These are phyloP conservation scores for Clupea harengus DNA, from an alignment of 2,113 vertebrate genomes.

Conservation along the genomic window DNA sequence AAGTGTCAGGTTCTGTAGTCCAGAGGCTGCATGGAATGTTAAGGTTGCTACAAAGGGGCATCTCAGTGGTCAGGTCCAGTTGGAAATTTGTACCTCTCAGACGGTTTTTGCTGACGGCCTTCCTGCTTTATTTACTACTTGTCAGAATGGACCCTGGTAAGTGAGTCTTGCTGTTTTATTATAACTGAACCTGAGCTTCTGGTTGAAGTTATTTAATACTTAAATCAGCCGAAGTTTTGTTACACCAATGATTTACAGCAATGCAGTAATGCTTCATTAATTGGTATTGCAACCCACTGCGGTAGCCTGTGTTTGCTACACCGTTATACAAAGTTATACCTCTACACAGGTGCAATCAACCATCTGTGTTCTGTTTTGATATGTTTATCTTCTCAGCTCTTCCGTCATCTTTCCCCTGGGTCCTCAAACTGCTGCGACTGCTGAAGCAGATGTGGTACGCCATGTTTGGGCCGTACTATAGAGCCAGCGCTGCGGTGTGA, in stretches of 20 bases:
- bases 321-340: neutral
- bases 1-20: conserved; percentile 65
- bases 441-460: conserved; percentile 66
- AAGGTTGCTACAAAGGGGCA: conserved; percentile 66
- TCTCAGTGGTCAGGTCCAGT: conserved; percentile 60
- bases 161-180: neutral
- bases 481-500: conserved; percentile 26
- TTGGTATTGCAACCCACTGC: neutral
- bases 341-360: neutral
- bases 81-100: conserved; percentile 70
- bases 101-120: conserved; percentile 72
- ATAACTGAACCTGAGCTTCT: neutral
- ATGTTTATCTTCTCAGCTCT: conserved; percentile 55
- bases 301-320: neutral
- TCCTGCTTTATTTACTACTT: conserved; percentile 82
- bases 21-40: conserved; percentile 69
- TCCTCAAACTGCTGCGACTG: conserved; percentile 66
- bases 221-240: too few relatives aligned
- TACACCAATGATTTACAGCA: neutral
- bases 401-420: conserved; percentile 70
- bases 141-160: conserved; percentile 86
- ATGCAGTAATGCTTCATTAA: too few relatives aligned
- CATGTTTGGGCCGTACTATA: conserved; percentile 64
- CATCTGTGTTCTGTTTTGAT: neutral
- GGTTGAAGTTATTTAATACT: neutral